A percentile compares a stretch with the other conserved stretches of the same genome.
phyloP scores from a whole-genome alignment of 2,797 vertebrate genomes.

The Pantherophis alleghaniensis region DNA sequence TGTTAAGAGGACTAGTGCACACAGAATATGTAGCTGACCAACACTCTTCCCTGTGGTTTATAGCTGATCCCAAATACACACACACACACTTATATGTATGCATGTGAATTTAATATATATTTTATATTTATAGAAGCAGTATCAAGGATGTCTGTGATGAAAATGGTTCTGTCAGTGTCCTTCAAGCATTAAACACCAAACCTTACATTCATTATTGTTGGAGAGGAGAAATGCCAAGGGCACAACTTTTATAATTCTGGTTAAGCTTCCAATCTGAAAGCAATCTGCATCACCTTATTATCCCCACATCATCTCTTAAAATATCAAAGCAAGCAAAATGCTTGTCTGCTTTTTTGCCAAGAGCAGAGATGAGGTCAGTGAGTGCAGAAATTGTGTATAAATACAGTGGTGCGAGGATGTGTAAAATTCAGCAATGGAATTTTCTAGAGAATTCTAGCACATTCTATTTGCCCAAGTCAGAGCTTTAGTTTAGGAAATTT shows the following conservation, averaged over 20 bases:
- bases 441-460: not conserved
- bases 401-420: not conserved
- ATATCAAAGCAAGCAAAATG: not conserved
- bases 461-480: not conserved
- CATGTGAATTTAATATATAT: not conserved
- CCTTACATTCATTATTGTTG: not conserved
- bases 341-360: not conserved
- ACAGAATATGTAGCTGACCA: not conserved
- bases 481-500: not conserved
- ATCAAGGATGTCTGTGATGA: not conserved
- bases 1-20: not conserved
- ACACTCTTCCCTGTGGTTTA: not conserved
- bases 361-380: not conserved
- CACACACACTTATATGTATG: not conserved
- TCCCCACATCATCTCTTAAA: not conserved
- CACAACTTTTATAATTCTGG: not conserved
- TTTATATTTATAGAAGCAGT: not conserved
- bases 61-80: not conserved
- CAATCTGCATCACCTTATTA: not conserved
- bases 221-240: too few relatives aligned
- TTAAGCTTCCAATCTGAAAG: not conserved
- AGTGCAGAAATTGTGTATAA: not conserved
- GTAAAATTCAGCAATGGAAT: not conserved
- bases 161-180: not conserved
- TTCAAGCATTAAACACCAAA: not conserved